Base-by-base conservation (phyloP, 2,888 invertebrate species). In the Temnothorax rugatulus region DNA sequence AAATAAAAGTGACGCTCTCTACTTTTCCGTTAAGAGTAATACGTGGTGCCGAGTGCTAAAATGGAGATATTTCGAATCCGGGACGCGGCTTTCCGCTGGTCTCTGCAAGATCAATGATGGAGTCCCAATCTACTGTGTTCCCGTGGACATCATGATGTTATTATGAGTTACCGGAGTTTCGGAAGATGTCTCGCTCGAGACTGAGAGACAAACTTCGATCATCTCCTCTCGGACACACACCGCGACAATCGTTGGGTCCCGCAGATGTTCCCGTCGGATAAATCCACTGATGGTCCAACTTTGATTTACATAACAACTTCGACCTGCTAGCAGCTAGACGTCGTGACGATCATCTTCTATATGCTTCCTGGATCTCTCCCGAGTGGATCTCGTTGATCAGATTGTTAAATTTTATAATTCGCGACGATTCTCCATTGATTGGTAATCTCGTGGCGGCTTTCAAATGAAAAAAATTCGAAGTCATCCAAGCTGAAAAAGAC, bases 41-140 rank as follows among this genome's bases (percentile, higher is more conserved):
- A 5, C 18, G 38, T 21, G 21, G 74, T 76, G 34, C 11, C 3
- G 50, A 50, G 75, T 76, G 75, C 11, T 50, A 21, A 47, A 75
- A n/a, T 47, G n/a, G 44, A 75, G 21, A 15, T 38, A 47, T 47
- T 68, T 66, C 41, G 47, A 64, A 21, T 21, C 68, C 1, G 5
- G 47, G 21, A 44, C 34, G 66, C 15, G 25, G 18, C 34, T 21
- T 66, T 34, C 7, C 11, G 34, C 34, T 34, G 75, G 7, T 34
- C 5, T 29, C 29, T 29, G n/a, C 34, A 34, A 68, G 50, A 68
- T 47, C 68, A 25, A 76, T 68, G 47, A 76, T 13, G 59, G 38
- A 47, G 59, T 73, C 25, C 61, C 61, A 25, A 59, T 59, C 18
- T 41, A 41, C 18, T 25, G 25, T 25, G 18, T 41, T 54, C 18